Base-by-base conservation (phyloP, 2,797 vertebrate species). In the Apogon talboti region DNA sequence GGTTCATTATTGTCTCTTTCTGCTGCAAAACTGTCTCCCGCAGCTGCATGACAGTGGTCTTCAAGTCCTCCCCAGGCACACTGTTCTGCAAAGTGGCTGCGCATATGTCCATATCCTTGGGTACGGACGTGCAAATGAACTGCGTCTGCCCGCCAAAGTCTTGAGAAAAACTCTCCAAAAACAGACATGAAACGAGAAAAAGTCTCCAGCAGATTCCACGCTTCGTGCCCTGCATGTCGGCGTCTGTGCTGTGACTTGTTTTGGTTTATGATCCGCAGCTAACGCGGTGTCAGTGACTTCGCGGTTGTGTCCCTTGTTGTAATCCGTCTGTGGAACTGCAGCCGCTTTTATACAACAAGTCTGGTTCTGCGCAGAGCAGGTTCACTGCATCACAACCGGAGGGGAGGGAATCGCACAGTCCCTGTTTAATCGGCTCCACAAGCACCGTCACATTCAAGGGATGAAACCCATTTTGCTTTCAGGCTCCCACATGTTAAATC, bases 81-180 rank as follows among this genome's bases (percentile, higher is more conserved):
- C 91, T 91, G 79, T 95, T 95, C 84, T 95, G 95, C 87, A 95
- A 86, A 14, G 96, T 92, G 61, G 96, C 95, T 0, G 96, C 92
- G 88, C 97, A 99, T 86, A 98, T 92, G 94, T 98, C 96, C 93
- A 95, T 92, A 92, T 98, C 96, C 92, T 95, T 95, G 30, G 97
- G 97, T 53, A 99, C 96, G 74, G 97, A 98, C 77, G 97, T 98
- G 94, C 97, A 99, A 73, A 99, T 94, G 90, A 99, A 99, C 73
- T 97, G 96, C 38, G 96, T 97, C 90, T 96, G 97, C 61, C 79
- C 91, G 59, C 90, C 92, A 48, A 96, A 94, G 88, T 96, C 93
- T 87, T 96, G 96, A 15, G 91, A 92, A 14, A 89, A 89, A 74
- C 92, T 89, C 82, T 92, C 87, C 82, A 91, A 60, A 59, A 93